Evolutionary conservation across 2,888 invertebrate species (phyloP).

Genomic region (Nephrotoma flavescens): DNA sequence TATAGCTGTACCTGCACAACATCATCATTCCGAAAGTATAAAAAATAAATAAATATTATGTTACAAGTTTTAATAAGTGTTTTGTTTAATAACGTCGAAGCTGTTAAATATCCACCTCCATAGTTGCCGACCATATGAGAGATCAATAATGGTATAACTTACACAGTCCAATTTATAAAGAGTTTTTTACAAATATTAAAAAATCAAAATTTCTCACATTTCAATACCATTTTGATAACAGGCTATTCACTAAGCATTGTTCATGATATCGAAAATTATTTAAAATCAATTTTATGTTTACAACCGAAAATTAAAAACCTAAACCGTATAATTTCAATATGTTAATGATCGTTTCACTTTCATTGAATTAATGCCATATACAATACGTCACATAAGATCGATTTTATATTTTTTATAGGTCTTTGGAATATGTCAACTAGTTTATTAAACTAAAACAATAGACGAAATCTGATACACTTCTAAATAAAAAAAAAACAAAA

Average conservation of each 20-base stretch:
- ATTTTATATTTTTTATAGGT: background rate
- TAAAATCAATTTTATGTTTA: background rate
- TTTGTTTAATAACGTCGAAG: background rate
- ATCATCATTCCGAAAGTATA: background rate
- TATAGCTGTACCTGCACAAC: background rate
- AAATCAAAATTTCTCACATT: background rate
- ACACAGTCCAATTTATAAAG: background rate
- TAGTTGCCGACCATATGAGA: background rate
- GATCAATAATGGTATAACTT: background rate
- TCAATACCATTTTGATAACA: background rate
- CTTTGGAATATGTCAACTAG: background rate
- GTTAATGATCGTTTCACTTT: background rate
- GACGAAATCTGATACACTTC: background rate
- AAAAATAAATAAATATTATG: background rate
- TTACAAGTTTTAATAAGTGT: background rate
- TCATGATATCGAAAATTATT: background rate
- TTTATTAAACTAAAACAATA: background rate
- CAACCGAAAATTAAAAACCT: background rate
- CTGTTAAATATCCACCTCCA: background rate
- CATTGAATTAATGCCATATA: background rate
- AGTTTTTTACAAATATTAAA: background rate
- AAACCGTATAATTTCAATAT: background rate
- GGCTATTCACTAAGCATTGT: background rate
- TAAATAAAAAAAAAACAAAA: background rate
- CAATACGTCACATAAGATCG: background rate